These are phyloP conservation scores for Rhagoletis pomonella DNA, from an alignment of 1,140 invertebrate genomes.

Conservation along the genomic window DNA sequence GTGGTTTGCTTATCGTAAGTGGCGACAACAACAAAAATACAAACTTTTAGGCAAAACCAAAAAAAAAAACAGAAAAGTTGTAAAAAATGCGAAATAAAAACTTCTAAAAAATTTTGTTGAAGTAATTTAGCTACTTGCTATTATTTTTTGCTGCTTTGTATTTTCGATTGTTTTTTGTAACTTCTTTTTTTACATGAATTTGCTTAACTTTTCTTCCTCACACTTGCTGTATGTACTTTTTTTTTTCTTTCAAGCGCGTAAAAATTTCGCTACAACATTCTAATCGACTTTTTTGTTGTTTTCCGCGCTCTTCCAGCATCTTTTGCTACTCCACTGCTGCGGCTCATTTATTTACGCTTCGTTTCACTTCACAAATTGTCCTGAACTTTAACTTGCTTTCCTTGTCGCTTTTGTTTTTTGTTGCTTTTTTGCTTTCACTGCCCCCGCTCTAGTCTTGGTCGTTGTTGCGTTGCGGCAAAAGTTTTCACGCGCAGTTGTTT, in stretches of 20 bases:
- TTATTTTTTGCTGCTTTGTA: background rate
- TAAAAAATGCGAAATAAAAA: background rate
- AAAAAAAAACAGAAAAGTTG: background rate
- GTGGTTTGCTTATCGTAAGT: background rate
- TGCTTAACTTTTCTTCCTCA: background rate
- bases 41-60: background rate
- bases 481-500: slow-evolving; percentile 50
- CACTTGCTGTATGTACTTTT: background rate
- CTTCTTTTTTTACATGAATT: background rate
- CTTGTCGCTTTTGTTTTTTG: background rate
- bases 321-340: background rate
- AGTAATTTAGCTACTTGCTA: slow-evolving; percentile 47
- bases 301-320: background rate
- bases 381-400: slow-evolving; percentile 21
- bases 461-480: slow-evolving; percentile 28
- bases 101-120: background rate
- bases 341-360: slow-evolving; percentile 31
- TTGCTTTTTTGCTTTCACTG: no score
- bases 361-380: slow-evolving; percentile 43
- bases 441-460: background rate
- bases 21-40: background rate
- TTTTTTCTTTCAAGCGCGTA: background rate
- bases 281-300: slow-evolving; percentile 4
- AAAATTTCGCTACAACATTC: slow-evolving; percentile 27
- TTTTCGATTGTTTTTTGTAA: background rate